Evolutionary conservation across 1,140 invertebrate species (phyloP), one percentile per base, ranked within the genome.

Genomic region (Trichonephila clavata): DNA sequence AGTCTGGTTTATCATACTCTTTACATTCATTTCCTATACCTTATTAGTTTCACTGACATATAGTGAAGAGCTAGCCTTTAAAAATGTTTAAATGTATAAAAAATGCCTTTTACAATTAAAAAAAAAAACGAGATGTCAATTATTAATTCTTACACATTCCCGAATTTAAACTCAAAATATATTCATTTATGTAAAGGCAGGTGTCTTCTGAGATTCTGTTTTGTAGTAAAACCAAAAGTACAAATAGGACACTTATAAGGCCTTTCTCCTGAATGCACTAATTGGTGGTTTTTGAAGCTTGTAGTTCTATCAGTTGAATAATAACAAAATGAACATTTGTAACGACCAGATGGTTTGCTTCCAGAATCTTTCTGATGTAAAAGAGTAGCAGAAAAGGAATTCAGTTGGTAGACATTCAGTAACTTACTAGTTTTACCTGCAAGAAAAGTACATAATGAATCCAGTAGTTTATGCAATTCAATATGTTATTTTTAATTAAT

Each of bases 141-240:
- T 50, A 50, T 50, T 10, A 5, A 50, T 50, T 50, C 10, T 50
- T 50, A 50, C 50, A 50, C 7, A 8, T 50, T 50, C 10, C 50
- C 10, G 21, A n/a, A n/a, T n/a, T 3, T 7, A 21, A 63, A 63
- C 21, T 8, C 7, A n/a, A 65, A 65, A 65, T 24, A 10, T 65
- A 65, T 68, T 77, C 32, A 39, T 77, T 84, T 84, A 10, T 92
- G 90, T 16, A 92, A 24, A 24, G 59, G 57, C 68, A 93, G 59
- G 20, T 93, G 92, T 20, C 92, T 87, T 57, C 27, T 80, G 24
- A 93, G 92, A 93, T 93, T 93, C 63, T 93, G 92, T 71, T 80
- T 93, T 16, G 92, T 93, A 14, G 92, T 93, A 81, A 93, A 93
- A 18, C 92, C 92, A 81, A 68, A 86, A 27, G 84, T 18, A 80